phyloP scores from a whole-genome alignment of 2,888 invertebrate genomes.

The Petrophora chlorosata region DNA sequence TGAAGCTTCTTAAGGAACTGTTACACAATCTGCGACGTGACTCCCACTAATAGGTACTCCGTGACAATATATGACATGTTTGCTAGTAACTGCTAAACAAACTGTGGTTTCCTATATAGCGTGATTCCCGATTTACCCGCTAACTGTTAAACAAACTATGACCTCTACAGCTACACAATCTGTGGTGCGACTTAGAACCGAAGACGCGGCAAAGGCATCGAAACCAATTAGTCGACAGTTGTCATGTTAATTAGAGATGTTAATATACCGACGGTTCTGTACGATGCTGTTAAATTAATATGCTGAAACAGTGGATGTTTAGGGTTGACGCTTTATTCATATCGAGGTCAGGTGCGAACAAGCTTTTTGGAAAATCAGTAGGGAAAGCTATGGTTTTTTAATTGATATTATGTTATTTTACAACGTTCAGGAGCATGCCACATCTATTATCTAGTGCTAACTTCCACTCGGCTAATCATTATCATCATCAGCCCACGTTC shows the following conservation, averaged over 20 bases:
- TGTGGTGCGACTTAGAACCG: slow-evolving; percentile 44
- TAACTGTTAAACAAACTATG: slow-evolving; percentile 12
- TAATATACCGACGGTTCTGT: slow-evolving; percentile 52
- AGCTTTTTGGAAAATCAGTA: too few relatives aligned
- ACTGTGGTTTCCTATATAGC: background rate
- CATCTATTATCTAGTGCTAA: too few relatives aligned
- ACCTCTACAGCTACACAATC: too few relatives aligned
- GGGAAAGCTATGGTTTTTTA: too few relatives aligned
- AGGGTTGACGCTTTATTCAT: slow-evolving; percentile 36
- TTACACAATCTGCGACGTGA: slow-evolving; percentile 31
- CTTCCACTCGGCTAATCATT: too few relatives aligned
- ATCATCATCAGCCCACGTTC: too few relatives aligned
- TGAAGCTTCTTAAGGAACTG: slow-evolving; percentile 3
- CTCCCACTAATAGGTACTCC: too few relatives aligned
- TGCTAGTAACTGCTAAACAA: background rate
- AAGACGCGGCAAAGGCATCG: slow-evolving; percentile 45
- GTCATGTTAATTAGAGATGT: slow-evolving; percentile 66
- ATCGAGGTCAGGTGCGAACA: background rate
- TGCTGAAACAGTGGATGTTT: slow-evolving; percentile 35
- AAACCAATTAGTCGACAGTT: slow-evolving; percentile 68
- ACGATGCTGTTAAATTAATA: slow-evolving; percentile 59
- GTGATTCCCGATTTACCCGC: slow-evolving; percentile 5
- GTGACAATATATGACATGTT: too few relatives aligned
- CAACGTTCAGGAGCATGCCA: too few relatives aligned
- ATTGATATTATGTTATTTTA: too few relatives aligned